Percentiles rank a stretch among this genome's conserved stretches.
Conservation (phyloP, 2,888 invertebrate species). For the Spisula solida region DNA sequence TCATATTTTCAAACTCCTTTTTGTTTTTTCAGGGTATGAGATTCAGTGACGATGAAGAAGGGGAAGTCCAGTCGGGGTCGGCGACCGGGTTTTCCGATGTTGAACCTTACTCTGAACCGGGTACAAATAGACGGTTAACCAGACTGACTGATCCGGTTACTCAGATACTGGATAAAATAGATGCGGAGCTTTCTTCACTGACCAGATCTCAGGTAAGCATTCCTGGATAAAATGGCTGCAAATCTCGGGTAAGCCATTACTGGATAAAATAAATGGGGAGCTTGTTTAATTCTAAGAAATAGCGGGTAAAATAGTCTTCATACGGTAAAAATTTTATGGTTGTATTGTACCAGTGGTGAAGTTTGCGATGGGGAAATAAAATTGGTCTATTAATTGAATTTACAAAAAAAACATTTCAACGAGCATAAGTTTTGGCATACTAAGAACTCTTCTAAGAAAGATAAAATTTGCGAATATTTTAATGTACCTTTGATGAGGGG, state of each 20-base stretch:
- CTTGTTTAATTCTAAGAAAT: neutral
- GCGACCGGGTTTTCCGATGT: slow-evolving; percentile 78
- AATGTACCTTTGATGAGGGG: too few species aligned
- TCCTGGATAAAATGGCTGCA: slow-evolving; percentile 80
- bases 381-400: too few species aligned
- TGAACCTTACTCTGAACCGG: slow-evolving; percentile 42
- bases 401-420: too few species aligned
- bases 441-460: too few species aligned
- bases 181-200: slow-evolving; percentile 80
- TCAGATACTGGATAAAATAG: slow-evolving; percentile 81
- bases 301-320: too few species aligned
- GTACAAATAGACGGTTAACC: neutral
- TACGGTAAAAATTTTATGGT: too few species aligned
- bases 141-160: slow-evolving; percentile 76
- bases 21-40: slow-evolving; percentile 58
- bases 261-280: neutral
- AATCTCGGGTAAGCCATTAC: slow-evolving; percentile 70
- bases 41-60: slow-evolving; percentile 73
- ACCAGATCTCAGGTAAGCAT: slow-evolving; percentile 73
- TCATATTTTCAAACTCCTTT: too few species aligned
- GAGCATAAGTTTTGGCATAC: too few species aligned
- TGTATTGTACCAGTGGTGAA: too few species aligned
- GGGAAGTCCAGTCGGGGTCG: slow-evolving; percentile 81
- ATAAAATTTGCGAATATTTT: too few species aligned
- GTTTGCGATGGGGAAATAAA: too few species aligned